A percentile compares a stretch with the other conserved stretches of the same genome.
phyloP scores from a whole-genome alignment of 2,888 invertebrate genomes.

The Phyllotreta striolata region DNA sequence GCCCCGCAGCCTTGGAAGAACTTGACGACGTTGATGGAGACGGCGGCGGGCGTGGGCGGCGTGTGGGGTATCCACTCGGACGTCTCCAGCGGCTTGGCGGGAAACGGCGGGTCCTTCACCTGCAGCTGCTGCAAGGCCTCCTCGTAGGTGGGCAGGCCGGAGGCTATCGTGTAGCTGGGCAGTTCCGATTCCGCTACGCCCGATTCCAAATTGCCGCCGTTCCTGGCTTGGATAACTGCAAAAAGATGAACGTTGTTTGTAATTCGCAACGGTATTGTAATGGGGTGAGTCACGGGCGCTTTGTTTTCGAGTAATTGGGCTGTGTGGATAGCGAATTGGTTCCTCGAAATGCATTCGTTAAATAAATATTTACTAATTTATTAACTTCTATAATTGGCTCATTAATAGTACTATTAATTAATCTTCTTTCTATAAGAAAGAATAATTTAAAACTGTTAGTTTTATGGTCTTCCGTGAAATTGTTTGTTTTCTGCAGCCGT shows the following conservation, averaged over 20 bases:
- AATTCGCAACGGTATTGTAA: neutral
- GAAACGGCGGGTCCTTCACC: slow-evolving; percentile 50
- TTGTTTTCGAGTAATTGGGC: too few species aligned
- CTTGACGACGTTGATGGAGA: slow-evolving; percentile 55
- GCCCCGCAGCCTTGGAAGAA: slow-evolving; percentile 50
- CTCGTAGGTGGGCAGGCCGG: slow-evolving; percentile 71
- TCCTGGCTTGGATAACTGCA: slow-evolving; percentile 61
- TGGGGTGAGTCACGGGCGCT: neutral
- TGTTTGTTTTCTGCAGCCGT: neutral
- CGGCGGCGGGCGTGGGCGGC: slow-evolving; percentile 50
- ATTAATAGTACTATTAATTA: neutral
- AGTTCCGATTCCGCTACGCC: slow-evolving; percentile 62
- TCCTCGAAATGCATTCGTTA: too few species aligned
- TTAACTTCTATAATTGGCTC: too few species aligned
- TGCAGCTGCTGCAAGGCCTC: slow-evolving; percentile 69
- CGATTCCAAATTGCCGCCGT: slow-evolving; percentile 52
- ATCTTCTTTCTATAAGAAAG: neutral
- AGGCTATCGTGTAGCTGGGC: slow-evolving; percentile 71
- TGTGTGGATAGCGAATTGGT: too few species aligned
- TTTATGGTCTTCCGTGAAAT: neutral
- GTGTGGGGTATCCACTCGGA: slow-evolving; percentile 50
- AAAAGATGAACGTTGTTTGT: slow-evolving; percentile 39
- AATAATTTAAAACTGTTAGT: neutral
- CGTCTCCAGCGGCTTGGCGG: slow-evolving; percentile 37
- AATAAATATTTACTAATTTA: too few species aligned